Base-by-base conservation (phyloP, 2,888 invertebrate genomes). In the Caenorhabditis auriculariae region DNA sequence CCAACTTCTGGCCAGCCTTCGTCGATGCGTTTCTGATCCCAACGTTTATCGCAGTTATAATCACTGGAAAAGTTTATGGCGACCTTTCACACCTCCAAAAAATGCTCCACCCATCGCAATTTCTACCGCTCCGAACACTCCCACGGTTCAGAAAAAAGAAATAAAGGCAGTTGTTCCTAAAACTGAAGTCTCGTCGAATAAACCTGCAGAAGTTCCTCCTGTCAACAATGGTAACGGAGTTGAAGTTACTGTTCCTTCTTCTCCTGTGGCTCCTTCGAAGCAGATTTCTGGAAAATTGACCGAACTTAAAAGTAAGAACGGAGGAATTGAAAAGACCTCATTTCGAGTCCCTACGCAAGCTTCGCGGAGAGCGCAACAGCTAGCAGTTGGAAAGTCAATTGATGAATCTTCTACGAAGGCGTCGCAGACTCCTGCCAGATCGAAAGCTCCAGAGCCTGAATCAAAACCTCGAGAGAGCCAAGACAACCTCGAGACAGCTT, bases 11-110 rank as follows among this genome's bases (percentile, higher is more conserved):
- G 74, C 74, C 21, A 69, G 69, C 41, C 47, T 80, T 15, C 45
- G 80, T 7, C 46, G 67, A 27, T 80, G 78, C 58, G 59, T 62
- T 7, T 78, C 77, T 19, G 80, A 80, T 54, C 80, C 80, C 0
- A 53, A 71, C 24, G 43, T 80, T 35, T 80, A 81, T 58, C 66
- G 71, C 27, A 75, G 76, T 47, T 80, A 62, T 54, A 76, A 80
- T 44, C 64, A 71, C 32, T 80, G 80, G 80, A 65, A 69, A 51
- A 54, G 53, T 4, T 47, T 75, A 19, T 65, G 66, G 15, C 51
- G 62, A 15, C 68, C 72, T 7, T 66, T 66, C 54, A 57, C 60
- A 15, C 66, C 66, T 4, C n/a, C 46, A 5, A 56, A 59, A 38
- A 53, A 56, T 2, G 55, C 51, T 9, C 55, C 59, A 7, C 51